phyloP scores from a whole-genome alignment of 2,797 vertebrate species.

The Hapalemur alaotrensis region DNA sequence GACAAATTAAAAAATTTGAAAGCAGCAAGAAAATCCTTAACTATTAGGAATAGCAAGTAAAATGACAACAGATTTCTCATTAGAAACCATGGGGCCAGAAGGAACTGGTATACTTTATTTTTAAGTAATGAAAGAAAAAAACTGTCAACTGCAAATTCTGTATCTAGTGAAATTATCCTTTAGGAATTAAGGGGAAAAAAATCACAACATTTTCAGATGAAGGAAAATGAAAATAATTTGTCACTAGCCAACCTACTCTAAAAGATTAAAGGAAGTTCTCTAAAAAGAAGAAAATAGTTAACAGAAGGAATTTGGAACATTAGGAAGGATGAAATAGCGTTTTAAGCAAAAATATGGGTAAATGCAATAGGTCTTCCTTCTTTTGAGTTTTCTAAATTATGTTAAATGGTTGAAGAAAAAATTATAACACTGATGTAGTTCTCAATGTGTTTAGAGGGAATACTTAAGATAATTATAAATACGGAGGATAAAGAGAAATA shows the following conservation, averaged over 20 bases:
- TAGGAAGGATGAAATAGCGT: not conserved
- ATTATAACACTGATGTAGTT: not conserved
- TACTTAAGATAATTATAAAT: not conserved
- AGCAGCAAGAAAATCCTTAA: not conserved
- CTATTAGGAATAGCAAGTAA: not conserved
- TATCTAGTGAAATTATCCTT: not conserved
- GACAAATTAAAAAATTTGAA: not conserved
- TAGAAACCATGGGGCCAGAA: not conserved
- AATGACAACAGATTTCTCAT: not conserved
- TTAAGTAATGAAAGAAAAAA: not conserved
- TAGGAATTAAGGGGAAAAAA: not conserved
- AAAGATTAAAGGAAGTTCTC: conserved; percentile 6
- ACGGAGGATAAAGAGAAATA: not conserved
- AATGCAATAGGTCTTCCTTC: not conserved
- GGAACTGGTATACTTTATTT: not conserved
- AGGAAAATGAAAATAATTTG: not conserved
- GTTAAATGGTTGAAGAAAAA: not conserved
- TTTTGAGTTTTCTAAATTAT: conserved; percentile 19
- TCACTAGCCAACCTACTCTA: not conserved
- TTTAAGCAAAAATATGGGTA: not conserved
- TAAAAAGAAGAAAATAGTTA: conserved; percentile 14
- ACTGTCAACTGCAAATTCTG: not conserved
- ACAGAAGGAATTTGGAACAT: not conserved
- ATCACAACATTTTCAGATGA: not conserved
- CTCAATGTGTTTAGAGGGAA: not conserved